phyloP scores from a whole-genome alignment of 2,113 vertebrate genomes.

The Leptodactylus fuscus region DNA sequence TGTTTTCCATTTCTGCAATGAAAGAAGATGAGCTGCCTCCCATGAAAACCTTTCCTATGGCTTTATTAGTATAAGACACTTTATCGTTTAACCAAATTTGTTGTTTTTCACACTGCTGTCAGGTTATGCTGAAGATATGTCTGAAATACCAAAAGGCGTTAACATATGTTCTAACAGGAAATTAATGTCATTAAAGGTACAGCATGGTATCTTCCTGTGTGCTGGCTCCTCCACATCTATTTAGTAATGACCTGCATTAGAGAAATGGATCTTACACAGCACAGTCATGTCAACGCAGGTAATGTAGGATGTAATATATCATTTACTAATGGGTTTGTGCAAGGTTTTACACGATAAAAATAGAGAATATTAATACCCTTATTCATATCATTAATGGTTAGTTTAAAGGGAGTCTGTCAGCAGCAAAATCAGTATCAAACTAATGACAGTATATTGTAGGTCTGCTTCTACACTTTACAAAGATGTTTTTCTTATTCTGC shows the following conservation, averaged over 20 bases:
- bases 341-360: neutral
- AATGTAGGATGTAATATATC: neutral
- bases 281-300: conserved; percentile 12
- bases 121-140: neutral
- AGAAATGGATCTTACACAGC: conserved; percentile 7
- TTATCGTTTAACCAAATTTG: no score
- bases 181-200: conserved; percentile 20
- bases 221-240: conserved; percentile 44
- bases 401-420: no score
- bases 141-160: neutral
- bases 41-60: no score
- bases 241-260: conserved; percentile 22
- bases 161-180: neutral
- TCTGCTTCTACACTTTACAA: no score
- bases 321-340: neutral
- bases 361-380: neutral
- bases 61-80: no score
- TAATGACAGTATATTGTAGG: no score
- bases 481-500: no score
- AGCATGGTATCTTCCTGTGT: conserved; percentile 49
- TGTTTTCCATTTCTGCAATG: no score
- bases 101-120: neutral
- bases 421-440: no score
- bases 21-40: no score
- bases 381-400: no score